Base-by-base conservation (phyloP, 2,113 vertebrate genomes). In the Ctenodactylus gundi region DNA sequence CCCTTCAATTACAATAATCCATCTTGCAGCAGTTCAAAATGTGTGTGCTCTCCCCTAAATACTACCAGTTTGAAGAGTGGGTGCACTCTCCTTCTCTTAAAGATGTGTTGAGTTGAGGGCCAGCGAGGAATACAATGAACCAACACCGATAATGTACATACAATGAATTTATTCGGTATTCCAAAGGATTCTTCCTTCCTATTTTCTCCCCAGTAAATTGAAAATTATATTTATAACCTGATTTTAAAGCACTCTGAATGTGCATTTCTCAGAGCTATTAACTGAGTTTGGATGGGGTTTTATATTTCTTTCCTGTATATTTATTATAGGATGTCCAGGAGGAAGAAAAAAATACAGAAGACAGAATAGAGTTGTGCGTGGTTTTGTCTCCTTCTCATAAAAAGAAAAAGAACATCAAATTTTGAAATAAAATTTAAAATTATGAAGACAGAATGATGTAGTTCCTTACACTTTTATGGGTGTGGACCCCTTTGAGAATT, bases 211-310 rank as follows among this genome's bases (percentile, higher is more conserved):
- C 64, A 93, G 84, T 62, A 96, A 97, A 97, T 88, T 96, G 95
- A 94, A 97, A 96, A 96, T 96, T 93, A 84, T 60, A 94, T 98
- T 97, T 96, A 89, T 95, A 96, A 90, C 95, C 96, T 97, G 97
- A 98, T 98, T 98, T 97, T 97, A 97, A 93, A 85, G 96, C 90
- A 97, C 94, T 97, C 85, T 95, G 80, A 97, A 90, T 64, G 88
- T 91, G 49, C 81, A 95, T 92, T 95, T 98, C 96, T 94, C 91
- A 1, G 78, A 97, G 97, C 96, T 97, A 96, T 96, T 97, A 97
- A 97, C 96, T 67, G 27, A 94, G 95, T 97, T 97, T 96, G 85
- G 90, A 64, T 49, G 73, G 64, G 64, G 65, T 96, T 94, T 97
- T 95, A 75, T 90, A 89, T 96, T 49, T 96, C 95, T 95, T 97